phyloP scores from a whole-genome alignment of 2,888 invertebrate genomes.

The Dicyrtomina minuta region DNA sequence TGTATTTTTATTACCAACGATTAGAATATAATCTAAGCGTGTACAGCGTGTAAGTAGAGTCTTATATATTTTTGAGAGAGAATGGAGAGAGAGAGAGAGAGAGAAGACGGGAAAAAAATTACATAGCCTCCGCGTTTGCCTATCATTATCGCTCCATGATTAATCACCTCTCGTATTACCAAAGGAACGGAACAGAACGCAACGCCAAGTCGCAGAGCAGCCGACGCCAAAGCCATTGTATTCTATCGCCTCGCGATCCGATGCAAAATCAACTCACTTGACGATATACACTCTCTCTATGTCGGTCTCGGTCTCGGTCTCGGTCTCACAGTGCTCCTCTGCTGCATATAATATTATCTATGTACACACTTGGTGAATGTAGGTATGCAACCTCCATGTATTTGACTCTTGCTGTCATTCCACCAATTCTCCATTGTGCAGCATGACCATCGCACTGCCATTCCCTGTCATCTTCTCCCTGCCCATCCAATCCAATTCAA shows the following conservation, averaged over 20 bases:
- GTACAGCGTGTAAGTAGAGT: neutral
- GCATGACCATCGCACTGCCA: neutral
- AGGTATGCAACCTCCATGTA: too few species aligned
- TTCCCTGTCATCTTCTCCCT: slow-evolving; percentile 5
- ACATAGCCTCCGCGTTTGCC: neutral
- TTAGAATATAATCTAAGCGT: neutral
- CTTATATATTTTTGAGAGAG: neutral
- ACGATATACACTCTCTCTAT: too few species aligned
- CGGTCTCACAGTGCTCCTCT: too few species aligned
- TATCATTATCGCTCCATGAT: slow-evolving; percentile 24
- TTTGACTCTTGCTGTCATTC: neutral
- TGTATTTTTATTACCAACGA: too few species aligned
- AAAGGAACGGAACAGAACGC: neutral
- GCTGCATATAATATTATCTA: too few species aligned
- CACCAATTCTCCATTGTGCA: neutral
- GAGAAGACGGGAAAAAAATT: neutral
- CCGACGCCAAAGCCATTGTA: neutral
- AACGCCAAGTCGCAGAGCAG: neutral
- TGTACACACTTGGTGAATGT: too few species aligned
- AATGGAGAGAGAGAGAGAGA: neutral
- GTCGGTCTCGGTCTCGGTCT: too few species aligned
- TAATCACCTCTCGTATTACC: slow-evolving; percentile 1
- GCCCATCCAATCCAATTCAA: neutral
- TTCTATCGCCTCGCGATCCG: neutral
- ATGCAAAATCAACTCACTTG: too few species aligned